Conservation (phyloP, 2,113 vertebrate species). For the Eupsittula cactorum region DNA sequence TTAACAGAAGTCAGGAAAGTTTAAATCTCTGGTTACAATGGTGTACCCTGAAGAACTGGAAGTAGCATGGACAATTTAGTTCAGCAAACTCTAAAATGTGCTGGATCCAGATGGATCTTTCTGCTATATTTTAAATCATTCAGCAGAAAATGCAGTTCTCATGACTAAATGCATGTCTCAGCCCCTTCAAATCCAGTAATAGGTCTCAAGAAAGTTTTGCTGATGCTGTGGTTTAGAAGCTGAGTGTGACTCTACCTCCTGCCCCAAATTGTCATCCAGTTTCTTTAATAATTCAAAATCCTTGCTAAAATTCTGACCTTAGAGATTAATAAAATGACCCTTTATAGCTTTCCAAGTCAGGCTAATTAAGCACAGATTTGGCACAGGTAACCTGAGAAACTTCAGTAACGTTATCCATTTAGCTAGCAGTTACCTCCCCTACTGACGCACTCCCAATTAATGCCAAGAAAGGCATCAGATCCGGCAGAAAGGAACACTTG, state of each 20-base stretch:
- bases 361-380: slow-evolving; percentile 56
- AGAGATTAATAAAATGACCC: slow-evolving; percentile 53
- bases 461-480: slow-evolving; percentile 65
- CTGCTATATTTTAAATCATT: background rate
- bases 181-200: slow-evolving; percentile 5
- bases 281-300: slow-evolving; percentile 60
- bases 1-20: background rate
- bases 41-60: background rate
- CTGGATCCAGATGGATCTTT: background rate
- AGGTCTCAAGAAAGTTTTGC: slow-evolving; percentile 35
- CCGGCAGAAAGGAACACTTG: slow-evolving; percentile 23
- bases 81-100: background rate
- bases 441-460: slow-evolving; percentile 59
- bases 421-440: slow-evolving; percentile 53
- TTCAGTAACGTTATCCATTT: slow-evolving; percentile 49
- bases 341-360: slow-evolving; percentile 44
- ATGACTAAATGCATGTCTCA: background rate
- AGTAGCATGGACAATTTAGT: background rate
- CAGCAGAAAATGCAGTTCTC: background rate
- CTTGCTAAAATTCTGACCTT: slow-evolving; percentile 47
- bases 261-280: slow-evolving; percentile 20
- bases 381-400: slow-evolving; percentile 47
- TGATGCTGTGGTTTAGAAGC: slow-evolving; percentile 19
- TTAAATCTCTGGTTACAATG: background rate
- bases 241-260: background rate